These are phyloP conservation scores for Planiliza haematocheilus DNA, from an alignment of 2,113 vertebrate species.

Conservation along the genomic window DNA sequence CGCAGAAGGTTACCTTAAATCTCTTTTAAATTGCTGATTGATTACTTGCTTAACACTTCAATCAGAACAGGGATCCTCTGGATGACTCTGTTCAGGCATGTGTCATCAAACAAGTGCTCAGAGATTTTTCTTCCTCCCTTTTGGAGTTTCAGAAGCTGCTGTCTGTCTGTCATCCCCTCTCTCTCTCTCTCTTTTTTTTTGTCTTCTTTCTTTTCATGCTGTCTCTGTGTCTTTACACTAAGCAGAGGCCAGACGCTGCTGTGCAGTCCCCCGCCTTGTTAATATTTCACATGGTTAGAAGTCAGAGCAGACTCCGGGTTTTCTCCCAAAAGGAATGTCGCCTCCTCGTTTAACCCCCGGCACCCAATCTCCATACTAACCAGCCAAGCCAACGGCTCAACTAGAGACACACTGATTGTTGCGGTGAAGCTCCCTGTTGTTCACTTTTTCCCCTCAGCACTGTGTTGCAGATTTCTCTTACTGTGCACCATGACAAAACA, in stretches of 20 bases:
- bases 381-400: conserved; percentile 45
- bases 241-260: conserved; percentile 39
- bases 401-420: conserved; percentile 43
- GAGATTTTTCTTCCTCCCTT: conserved; percentile 2
- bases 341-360: conserved; percentile 73
- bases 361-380: conserved; percentile 71
- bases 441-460: conserved; percentile 5
- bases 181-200: background rate
- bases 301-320: conserved; percentile 56
- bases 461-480: background rate
- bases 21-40: conserved; percentile 44
- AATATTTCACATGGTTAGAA: conserved; percentile 76
- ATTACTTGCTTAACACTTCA: conserved; percentile 32
- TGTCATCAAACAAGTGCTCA: conserved; percentile 1
- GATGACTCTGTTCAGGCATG: background rate
- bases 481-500: conserved; percentile 18
- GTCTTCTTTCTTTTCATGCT: conserved; percentile 22
- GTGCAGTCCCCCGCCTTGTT: conserved; percentile 65
- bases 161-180: background rate
- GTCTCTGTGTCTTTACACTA: conserved; percentile 28
- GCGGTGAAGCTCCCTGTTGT: conserved; percentile 29
- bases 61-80: background rate
- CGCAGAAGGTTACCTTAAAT: conserved; percentile 45
- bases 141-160: background rate
- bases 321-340: conserved; percentile 58